Evolutionary conservation across 2,888 invertebrate genomes (phyloP).

Genomic region (Muschampia plurimacula): DNA sequence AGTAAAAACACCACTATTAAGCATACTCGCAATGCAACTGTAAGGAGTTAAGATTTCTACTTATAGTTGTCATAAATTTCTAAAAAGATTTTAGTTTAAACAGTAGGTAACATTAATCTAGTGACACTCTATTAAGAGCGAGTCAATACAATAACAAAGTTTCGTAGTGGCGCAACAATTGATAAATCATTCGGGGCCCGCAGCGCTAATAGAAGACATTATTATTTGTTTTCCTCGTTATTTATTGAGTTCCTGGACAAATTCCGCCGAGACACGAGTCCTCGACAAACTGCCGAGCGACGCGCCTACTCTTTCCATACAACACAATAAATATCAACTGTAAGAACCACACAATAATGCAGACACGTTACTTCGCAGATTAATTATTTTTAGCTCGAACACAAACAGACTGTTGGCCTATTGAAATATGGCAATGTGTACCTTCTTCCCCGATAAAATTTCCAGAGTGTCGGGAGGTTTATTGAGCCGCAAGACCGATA

Average conservation of each 20-base stretch:
- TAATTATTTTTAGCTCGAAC: conserved; percentile 77
- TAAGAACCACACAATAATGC: conserved; percentile 71
- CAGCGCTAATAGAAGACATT: conserved; percentile 44
- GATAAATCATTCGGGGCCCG: conserved; percentile 42
- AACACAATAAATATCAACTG: conserved; percentile 69
- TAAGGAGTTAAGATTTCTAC: not conserved
- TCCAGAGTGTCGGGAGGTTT: conserved; percentile 71
- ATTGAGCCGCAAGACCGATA: conserved; percentile 76
- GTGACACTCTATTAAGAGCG: conserved; percentile 20
- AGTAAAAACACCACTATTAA: not conserved
- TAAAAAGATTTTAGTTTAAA: not conserved
- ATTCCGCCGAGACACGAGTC: conserved; percentile 59
- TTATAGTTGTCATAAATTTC: not conserved
- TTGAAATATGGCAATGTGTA: conserved; percentile 81
- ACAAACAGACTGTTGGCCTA: conserved; percentile 71
- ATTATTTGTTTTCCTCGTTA: conserved; percentile 47
- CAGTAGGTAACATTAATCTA: not conserved
- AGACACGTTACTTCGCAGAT: conserved; percentile 72
- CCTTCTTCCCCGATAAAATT: conserved; percentile 79
- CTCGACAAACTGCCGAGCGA: conserved; percentile 50
- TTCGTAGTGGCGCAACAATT: conserved; percentile 30
- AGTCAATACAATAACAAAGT: conserved; percentile 35
- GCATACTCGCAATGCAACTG: not conserved
- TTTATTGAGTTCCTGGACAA: conserved; percentile 54
- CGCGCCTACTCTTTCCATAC: conserved; percentile 61